phyloP scores from a whole-genome alignment of 2,888 invertebrate genomes.

The Cyclophora punctaria region DNA sequence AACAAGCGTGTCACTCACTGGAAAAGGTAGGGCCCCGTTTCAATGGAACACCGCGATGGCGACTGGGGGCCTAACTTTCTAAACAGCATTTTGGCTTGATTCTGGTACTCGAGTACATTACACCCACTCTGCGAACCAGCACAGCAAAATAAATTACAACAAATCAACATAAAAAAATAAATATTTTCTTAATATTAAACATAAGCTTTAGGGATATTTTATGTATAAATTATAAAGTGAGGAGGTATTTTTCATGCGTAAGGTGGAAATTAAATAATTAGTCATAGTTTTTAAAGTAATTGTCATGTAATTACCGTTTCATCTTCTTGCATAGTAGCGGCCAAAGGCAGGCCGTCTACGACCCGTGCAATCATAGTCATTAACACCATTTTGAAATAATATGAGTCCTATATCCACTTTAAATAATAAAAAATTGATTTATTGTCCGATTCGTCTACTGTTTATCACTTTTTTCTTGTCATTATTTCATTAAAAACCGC shows the following conservation, averaged over 20 bases:
- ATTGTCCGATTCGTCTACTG: slow-evolving; percentile 18
- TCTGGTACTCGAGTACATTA: slow-evolving; percentile 97
- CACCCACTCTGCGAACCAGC: slow-evolving; percentile 86
- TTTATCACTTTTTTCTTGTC: slow-evolving; percentile 49
- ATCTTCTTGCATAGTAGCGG: slow-evolving; percentile 98
- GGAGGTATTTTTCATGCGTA: neutral
- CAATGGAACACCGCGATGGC: slow-evolving; percentile 94
- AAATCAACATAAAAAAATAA: slow-evolving; percentile 25
- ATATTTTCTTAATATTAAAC: slow-evolving; percentile 9
- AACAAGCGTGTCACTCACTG: slow-evolving; percentile 84
- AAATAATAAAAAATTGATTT: slow-evolving; percentile 12
- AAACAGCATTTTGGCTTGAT: slow-evolving; percentile 99
- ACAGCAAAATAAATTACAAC: slow-evolving; percentile 44
- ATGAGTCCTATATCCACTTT: slow-evolving; percentile 32
- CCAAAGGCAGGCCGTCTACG: slow-evolving; percentile 94
- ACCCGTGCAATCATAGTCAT: slow-evolving; percentile 98
- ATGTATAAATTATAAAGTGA: slow-evolving; percentile 4
- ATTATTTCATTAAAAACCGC: slow-evolving; percentile 37
- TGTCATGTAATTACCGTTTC: slow-evolving; percentile 83
- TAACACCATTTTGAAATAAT: slow-evolving; percentile 85
- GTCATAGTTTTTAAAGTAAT: slow-evolving; percentile 3
- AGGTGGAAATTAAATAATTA: slow-evolving; percentile 1
- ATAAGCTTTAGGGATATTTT: slow-evolving; percentile 17
- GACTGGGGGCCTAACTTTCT: slow-evolving; percentile 93
- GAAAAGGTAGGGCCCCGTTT: slow-evolving; percentile 97